These are phyloP conservation scores for Dicrurus megarhynchus DNA, from an alignment of 2,113 vertebrate genomes.

Conservation along the genomic window DNA sequence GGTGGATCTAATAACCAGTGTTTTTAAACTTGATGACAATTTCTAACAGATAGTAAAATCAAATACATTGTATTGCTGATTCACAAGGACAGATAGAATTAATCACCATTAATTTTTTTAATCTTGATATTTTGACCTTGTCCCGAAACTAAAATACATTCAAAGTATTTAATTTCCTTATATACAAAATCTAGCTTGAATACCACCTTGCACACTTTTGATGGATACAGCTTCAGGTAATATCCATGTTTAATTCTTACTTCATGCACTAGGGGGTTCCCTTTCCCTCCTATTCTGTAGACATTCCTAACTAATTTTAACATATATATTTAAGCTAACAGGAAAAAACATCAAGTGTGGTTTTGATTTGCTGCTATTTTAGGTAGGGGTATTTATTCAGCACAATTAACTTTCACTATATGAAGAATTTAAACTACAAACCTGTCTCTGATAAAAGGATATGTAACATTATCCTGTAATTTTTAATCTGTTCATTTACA, in stretches of 20 bases:
- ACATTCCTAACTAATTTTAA: not conserved
- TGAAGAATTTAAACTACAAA: not conserved
- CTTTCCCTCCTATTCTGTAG: conserved; percentile 37
- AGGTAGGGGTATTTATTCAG: not conserved
- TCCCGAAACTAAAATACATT: not conserved
- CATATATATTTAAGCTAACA: not conserved
- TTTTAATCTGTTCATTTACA: not conserved
- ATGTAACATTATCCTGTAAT: not conserved
- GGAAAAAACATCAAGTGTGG: not conserved
- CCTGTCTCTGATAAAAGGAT: not conserved
- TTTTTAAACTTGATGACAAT: not conserved
- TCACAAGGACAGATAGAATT: not conserved
- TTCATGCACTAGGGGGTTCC: conserved; percentile 64
- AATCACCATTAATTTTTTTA: not conserved
- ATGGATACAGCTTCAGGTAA: not conserved
- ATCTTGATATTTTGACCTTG: not conserved
- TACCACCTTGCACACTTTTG: not conserved
- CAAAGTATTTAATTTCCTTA: not conserved
- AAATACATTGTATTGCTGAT: not conserved
- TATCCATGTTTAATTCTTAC: not conserved
- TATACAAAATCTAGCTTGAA: not conserved
- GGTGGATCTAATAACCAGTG: not conserved
- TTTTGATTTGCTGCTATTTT: conserved; percentile 23
- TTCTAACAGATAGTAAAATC: not conserved
- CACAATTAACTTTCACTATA: not conserved